These are phyloP conservation scores for Aselliscus stoliczkanus DNA, from an alignment of 2,797 vertebrate species.

Conservation along the genomic window DNA sequence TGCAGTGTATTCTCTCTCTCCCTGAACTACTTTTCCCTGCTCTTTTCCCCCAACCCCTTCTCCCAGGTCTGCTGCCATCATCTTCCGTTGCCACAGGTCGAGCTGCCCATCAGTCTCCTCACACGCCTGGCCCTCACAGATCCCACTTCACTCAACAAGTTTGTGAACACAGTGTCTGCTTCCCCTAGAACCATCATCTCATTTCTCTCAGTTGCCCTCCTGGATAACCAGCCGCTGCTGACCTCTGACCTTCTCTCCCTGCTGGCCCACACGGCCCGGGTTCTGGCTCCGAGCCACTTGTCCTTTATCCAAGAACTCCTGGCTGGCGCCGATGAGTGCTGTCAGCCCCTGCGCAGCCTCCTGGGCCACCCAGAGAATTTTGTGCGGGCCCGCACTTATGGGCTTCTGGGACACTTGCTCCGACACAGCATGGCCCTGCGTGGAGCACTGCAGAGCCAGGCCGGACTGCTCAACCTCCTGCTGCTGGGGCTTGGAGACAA, in stretches of 20 bases:
- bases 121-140: constrained; percentile 88
- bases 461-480: constrained; percentile 67
- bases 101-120: constrained; percentile 90
- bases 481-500: constrained; percentile 75
- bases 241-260: constrained; percentile 87
- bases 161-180: constrained; percentile 66
- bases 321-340: constrained; percentile 69
- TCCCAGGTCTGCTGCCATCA: constrained; percentile 85
- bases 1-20: background rate
- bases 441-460: constrained; percentile 64
- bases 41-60: background rate
- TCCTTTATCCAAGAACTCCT: constrained; percentile 78
- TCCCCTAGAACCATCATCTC: constrained; percentile 55
- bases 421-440: constrained; percentile 62
- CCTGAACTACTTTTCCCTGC: background rate
- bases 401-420: constrained; percentile 86
- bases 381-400: constrained; percentile 87
- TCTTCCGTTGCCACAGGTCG: constrained; percentile 79
- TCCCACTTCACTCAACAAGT: constrained; percentile 72
- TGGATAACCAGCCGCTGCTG: constrained; percentile 80
- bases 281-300: constrained; percentile 68
- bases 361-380: constrained; percentile 82
- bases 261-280: constrained; percentile 83
- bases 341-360: constrained; percentile 78
- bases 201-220: constrained; percentile 76